Evolutionary conservation across 2,888 invertebrate species (phyloP).

Genomic region (Lithophane ornitopus): DNA sequence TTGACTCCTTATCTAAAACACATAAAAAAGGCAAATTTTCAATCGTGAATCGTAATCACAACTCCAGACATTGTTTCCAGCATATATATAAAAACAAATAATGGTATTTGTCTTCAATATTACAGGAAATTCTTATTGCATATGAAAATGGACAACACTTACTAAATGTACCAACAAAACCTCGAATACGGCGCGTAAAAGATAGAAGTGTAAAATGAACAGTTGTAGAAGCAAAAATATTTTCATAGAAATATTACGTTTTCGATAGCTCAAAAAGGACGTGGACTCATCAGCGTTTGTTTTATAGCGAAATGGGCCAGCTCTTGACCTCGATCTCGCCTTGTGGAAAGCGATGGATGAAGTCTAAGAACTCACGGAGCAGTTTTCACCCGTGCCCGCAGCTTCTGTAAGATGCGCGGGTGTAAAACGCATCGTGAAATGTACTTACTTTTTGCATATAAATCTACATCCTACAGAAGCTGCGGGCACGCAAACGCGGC

Average conservation of each 20-base stretch:
- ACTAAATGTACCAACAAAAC: not conserved
- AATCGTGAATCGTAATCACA: not conserved
- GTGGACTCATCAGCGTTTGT: not conserved
- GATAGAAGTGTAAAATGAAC: not conserved
- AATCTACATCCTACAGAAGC: too few relatives aligned
- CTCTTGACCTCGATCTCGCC: not conserved
- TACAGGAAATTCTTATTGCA: not conserved
- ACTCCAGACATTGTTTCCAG: too few relatives aligned
- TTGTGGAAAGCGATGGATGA: not conserved
- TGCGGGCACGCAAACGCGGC: too few relatives aligned
- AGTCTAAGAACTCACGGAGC: too few relatives aligned
- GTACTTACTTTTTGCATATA: too few relatives aligned
- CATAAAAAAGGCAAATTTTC: not conserved
- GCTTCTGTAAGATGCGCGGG: too few relatives aligned
- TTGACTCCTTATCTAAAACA: slow-evolving; percentile 83
- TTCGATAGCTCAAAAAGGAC: not conserved
- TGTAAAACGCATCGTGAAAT: too few relatives aligned
- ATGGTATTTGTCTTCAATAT: too few relatives aligned
- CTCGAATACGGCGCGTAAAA: not conserved
- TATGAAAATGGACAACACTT: not conserved
- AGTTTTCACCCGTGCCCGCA: too few relatives aligned
- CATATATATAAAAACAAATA: too few relatives aligned
- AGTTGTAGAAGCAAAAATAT: not conserved
- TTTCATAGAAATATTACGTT: not conserved
- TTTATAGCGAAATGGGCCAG: too few relatives aligned